Evolutionary conservation across 2,797 vertebrate species (phyloP).

Genomic region (Megalops cyprinoides): DNA sequence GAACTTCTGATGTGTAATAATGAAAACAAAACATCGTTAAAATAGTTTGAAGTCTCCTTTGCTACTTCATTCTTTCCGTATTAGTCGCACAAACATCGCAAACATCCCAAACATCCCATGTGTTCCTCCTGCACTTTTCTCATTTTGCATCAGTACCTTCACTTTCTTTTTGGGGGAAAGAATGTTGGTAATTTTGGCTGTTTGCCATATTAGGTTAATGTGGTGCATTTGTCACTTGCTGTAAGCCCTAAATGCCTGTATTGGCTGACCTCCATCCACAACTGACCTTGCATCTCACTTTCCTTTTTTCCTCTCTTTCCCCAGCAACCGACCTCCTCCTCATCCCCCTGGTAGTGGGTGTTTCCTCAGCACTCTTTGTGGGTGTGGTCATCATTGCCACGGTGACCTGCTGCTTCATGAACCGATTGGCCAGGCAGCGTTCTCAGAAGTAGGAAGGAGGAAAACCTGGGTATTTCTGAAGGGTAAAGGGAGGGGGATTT

Average conservation of each 20-base stretch:
- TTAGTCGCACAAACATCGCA: too few relatives aligned
- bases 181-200: too few relatives aligned
- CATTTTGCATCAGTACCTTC: too few relatives aligned
- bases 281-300: not conserved
- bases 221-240: not conserved
- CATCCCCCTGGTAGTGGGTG: slow-evolving; percentile 80
- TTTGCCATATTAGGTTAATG: too few relatives aligned
- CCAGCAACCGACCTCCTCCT: slow-evolving; percentile 83
- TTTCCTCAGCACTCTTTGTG: slow-evolving; percentile 83
- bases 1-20: too few relatives aligned
- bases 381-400: slow-evolving; percentile 79
- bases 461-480: not conserved
- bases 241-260: not conserved
- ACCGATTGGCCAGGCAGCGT: slow-evolving; percentile 71
- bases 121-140: too few relatives aligned
- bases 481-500: not conserved
- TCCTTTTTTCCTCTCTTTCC: not conserved
- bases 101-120: too few relatives aligned
- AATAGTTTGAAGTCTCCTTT: too few relatives aligned
- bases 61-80: too few relatives aligned
- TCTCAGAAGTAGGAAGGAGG: slow-evolving; percentile 60
- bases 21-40: too few relatives aligned
- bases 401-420: slow-evolving; percentile 92
- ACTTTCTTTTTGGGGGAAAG: too few relatives aligned
- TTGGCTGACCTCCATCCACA: not conserved